A percentile compares a stretch with the other conserved stretches of the same genome.
phyloP scores from a whole-genome alignment of 2,113 vertebrate species.

The Barnardius zonarius region DNA sequence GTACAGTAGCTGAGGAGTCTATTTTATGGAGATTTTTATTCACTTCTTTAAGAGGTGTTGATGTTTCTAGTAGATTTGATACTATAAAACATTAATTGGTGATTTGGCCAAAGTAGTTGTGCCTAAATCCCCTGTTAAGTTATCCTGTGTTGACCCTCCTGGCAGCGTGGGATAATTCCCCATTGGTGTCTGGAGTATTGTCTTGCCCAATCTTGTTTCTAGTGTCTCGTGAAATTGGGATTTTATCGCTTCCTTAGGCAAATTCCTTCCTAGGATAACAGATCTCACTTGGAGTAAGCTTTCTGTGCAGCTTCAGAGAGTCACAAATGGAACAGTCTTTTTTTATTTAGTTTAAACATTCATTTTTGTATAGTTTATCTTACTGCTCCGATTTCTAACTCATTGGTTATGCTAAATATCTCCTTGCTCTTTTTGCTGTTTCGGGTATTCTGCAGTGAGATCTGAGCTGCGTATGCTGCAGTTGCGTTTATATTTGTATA shows the following conservation, averaged over 20 bases:
- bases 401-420: neutral
- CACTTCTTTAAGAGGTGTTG: neutral
- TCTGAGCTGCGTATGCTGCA: neutral
- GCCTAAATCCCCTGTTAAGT: neutral
- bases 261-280: neutral
- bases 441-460: neutral
- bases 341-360: neutral
- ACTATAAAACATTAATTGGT: neutral
- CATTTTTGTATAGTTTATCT: neutral
- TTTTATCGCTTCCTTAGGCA: constrained; percentile 38
- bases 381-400: neutral
- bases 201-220: constrained; percentile 24
- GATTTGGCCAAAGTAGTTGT: neutral
- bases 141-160: neutral
- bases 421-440: neutral
- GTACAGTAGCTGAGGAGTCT: neutral
- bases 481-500: neutral
- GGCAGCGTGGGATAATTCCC: neutral
- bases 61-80: neutral
- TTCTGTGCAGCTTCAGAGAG: neutral
- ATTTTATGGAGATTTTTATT: neutral
- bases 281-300: neutral
- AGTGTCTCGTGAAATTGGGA: neutral
- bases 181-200: rapidly evolving
- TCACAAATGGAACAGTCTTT: neutral